phyloP scores from a whole-genome alignment of 2,888 invertebrate genomes.

The Synergus japonicus region DNA sequence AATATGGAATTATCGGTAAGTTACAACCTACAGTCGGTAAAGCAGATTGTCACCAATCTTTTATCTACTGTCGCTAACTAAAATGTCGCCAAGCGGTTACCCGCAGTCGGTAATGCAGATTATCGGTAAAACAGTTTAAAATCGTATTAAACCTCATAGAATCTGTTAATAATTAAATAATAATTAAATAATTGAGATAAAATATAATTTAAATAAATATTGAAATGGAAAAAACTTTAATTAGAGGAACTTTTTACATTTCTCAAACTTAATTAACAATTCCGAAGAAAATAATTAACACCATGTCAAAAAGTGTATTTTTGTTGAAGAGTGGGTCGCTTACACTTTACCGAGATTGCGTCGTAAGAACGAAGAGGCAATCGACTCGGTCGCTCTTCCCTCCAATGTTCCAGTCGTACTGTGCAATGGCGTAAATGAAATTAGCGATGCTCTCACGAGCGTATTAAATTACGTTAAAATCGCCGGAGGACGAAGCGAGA shows the following conservation, averaged over 20 bases:
- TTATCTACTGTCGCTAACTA: no score
- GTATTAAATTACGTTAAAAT: slow-evolving; percentile 35
- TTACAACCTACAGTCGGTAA: no score
- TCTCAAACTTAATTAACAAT: background rate
- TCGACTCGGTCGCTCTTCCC: background rate
- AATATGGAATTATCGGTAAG: no score
- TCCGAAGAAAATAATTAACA: background rate
- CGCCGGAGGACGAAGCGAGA: slow-evolving; percentile 27
- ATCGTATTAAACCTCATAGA: no score
- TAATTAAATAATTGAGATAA: no score
- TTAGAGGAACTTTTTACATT: background rate
- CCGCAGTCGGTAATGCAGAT: no score
- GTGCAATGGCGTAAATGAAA: slow-evolving; percentile 31
- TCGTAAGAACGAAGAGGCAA: background rate
- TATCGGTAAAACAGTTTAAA: no score
- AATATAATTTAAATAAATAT: no score
- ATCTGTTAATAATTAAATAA: no score
- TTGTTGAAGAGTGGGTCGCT: background rate
- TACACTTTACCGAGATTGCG: background rate
- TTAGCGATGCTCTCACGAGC: slow-evolving; percentile 32
- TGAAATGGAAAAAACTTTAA: background rate
- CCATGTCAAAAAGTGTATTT: background rate
- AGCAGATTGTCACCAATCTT: no score
- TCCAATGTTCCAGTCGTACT: background rate
- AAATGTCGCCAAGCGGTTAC: no score